Percentiles rank a stretch among this genome's conserved stretches.
phyloP scores from a whole-genome alignment of 2,797 vertebrate genomes.

The Leptoclinus maculatus region DNA sequence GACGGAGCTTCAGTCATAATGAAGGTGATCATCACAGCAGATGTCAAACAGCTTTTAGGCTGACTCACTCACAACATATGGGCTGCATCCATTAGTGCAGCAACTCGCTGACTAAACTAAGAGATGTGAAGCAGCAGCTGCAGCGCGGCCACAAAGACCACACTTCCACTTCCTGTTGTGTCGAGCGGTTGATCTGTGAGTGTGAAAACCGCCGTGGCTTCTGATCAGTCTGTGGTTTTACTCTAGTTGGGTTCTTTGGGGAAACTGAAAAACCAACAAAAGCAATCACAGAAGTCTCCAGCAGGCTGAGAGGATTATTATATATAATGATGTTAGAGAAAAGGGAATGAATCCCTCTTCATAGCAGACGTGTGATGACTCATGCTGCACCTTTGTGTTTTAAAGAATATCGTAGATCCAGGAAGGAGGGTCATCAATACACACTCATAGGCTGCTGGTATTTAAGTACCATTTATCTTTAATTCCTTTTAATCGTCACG shows the following conservation, averaged over 20 bases:
- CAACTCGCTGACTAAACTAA: neutral
- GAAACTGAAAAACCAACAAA: neutral
- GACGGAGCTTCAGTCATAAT: slow-evolving; percentile 40
- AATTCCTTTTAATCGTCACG: no score
- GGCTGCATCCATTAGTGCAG: slow-evolving; percentile 53
- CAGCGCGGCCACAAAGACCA: slow-evolving; percentile 25
- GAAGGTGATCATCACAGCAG: slow-evolving; percentile 52
- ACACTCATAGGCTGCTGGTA: no score
- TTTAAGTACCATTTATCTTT: no score
- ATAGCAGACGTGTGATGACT: no score
- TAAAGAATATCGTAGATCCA: no score
- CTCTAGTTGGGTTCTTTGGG: neutral
- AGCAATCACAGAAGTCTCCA: neutral
- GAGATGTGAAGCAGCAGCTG: slow-evolving; percentile 6
- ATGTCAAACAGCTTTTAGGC: slow-evolving; percentile 66
- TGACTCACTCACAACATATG: slow-evolving; percentile 55
- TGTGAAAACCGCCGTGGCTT: slow-evolving; percentile 36
- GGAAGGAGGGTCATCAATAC: no score
- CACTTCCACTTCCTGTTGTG: slow-evolving; percentile 31
- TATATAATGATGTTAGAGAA: no score
- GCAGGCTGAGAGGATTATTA: no score
- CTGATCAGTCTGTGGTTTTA: slow-evolving; percentile 62
- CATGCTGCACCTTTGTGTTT: no score
- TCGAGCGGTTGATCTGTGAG: slow-evolving; percentile 13
- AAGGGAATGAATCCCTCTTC: no score